These are phyloP conservation scores for Euproctis similis DNA, from an alignment of 2,888 invertebrate species.

Conservation along the genomic window DNA sequence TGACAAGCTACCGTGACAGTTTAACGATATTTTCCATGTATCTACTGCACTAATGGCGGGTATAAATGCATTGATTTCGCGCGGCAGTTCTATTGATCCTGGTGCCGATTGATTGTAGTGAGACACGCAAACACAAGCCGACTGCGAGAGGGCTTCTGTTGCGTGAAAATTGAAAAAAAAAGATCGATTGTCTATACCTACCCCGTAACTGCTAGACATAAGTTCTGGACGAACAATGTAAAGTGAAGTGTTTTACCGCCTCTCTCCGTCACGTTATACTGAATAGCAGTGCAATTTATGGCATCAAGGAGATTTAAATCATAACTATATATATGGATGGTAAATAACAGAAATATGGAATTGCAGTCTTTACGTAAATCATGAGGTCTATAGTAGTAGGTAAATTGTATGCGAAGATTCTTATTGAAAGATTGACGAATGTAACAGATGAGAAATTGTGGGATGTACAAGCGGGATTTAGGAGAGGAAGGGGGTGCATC, in stretches of 20 bases:
- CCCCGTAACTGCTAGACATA: constrained; percentile 4
- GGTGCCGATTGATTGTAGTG: constrained; percentile 52
- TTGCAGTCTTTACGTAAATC: too few species aligned
- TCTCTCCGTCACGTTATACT: constrained; percentile 4
- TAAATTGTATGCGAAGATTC: too few species aligned
- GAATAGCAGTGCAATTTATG: constrained; percentile 6
- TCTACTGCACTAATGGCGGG: constrained; percentile 30
- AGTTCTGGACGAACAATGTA: neutral
- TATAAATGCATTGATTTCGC: constrained; percentile 68
- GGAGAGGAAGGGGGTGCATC: too few species aligned
- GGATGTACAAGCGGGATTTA: too few species aligned
- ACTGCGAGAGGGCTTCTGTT: constrained; percentile 28
- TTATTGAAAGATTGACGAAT: too few species aligned
- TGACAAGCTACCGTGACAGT: constrained; percentile 27
- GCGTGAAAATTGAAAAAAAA: constrained; percentile 33
- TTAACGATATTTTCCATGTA: constrained; percentile 36
- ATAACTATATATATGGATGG: too few species aligned
- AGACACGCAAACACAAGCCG: constrained; percentile 46
- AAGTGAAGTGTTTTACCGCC: neutral
- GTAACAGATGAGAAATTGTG: too few species aligned
- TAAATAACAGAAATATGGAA: too few species aligned
- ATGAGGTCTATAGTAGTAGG: too few species aligned
- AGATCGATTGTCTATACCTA: constrained; percentile 19
- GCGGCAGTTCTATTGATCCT: constrained; percentile 63
- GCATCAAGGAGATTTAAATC: constrained; percentile 6